Conservation (phyloP, 2,113 vertebrate species). For the Apteryx owenii region DNA sequence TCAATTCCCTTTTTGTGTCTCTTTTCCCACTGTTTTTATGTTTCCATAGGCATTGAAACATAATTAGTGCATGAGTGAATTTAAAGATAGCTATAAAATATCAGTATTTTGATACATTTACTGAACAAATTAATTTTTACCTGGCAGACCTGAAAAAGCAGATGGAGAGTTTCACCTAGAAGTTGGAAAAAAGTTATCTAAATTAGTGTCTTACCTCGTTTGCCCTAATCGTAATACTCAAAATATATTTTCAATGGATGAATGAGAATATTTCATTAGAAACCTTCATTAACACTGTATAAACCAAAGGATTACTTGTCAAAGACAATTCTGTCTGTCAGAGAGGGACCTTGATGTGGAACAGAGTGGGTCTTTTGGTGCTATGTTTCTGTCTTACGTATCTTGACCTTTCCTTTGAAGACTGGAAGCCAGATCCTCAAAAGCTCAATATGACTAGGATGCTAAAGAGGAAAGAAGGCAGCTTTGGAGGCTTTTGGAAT, state of each 20-base stretch:
- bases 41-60: neutral
- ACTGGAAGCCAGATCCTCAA: neutral
- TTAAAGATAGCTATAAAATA: neutral
- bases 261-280: neutral
- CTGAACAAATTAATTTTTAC: neutral
- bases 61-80: rapidly evolving
- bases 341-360: rapidly evolving
- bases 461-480: neutral
- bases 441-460: neutral
- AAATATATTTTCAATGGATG: neutral
- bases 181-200: neutral
- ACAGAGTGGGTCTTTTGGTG: neutral
- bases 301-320: neutral
- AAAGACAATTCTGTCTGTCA: neutral
- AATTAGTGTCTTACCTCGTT: neutral
- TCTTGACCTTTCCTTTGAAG: neutral
- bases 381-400: neutral
- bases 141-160: neutral
- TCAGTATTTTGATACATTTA: neutral
- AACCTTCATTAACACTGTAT: neutral
- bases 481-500: neutral
- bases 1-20: neutral
- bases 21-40: neutral
- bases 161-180: neutral
- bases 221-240: neutral